Evolutionary conservation across 2,888 invertebrate genomes (phyloP), one percentile per base, ranked within the genome.

Genomic region (Microctonus brassicae): DNA sequence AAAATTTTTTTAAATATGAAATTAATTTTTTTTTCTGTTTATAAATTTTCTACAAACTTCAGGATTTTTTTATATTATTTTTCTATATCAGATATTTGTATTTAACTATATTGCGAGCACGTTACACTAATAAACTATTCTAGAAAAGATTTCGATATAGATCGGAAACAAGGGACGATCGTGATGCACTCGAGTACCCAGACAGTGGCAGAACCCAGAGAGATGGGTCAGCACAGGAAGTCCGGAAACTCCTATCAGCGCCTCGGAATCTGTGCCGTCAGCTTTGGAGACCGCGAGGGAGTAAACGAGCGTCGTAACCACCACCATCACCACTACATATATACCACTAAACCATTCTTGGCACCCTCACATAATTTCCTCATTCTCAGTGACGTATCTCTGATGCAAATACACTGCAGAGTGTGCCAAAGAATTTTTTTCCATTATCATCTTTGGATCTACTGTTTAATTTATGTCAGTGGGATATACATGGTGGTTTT

Each of bases 211-310:
- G 17, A 65, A 58, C 47, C 17, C 53, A 61, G 67, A 62, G 66
- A 78, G 80, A 82, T 78, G 81, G 81, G 80, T 81, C 81, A 81
- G 80, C 81, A 79, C 77, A 81, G 84, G 83, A 84, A 82, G 76
- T 79, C 81, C 79, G 80, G 80, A 80, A 82, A 79, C 73, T 78
- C 77, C 80, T 86, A 87, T 87, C 87, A 78, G 79, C 75, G 75
- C 76, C 80, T 83, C 76, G 83, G 82, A 81, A 87, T 87, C 87
- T 83, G 78, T 81, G 76, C 79, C 83, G 85, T 86, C 87, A 86
- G 87, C 86, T 57, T 62, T 13, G 17, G 36, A 65, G 65, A 65
- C 63, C 63, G 26, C 63, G 63, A 63, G 63, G 26, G 33, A 47
- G 42, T 26, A 24, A 47, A 22, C 47, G 29, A 47, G 63, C 61